A percentile compares a stretch with the other conserved stretches of the same genome.
Evolutionary conservation across 2,797 vertebrate species (phyloP).

Genomic region (Botia kubotai): DNA sequence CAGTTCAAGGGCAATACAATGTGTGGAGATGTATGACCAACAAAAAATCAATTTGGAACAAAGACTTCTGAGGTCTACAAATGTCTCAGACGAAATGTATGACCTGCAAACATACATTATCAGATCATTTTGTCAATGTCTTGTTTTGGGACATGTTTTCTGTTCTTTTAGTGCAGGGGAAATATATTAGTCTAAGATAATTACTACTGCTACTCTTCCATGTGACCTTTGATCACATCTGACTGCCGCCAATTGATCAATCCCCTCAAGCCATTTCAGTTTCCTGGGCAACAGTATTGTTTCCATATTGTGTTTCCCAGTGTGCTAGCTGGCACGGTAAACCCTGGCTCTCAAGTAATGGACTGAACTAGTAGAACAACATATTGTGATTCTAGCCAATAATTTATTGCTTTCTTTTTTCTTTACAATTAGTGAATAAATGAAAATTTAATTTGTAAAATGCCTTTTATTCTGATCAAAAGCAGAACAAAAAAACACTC

Average conservation of each 20-base stretch:
- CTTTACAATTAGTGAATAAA: neutral
- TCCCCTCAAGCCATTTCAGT: slow-evolving; percentile 1
- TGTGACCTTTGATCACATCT: slow-evolving; percentile 11
- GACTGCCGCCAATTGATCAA: slow-evolving; percentile 2
- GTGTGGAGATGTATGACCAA: too few relatives aligned
- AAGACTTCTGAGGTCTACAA: neutral
- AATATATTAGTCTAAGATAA: slow-evolving; percentile 1
- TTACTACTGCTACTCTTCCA: neutral
- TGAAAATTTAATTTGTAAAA: neutral
- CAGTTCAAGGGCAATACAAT: neutral
- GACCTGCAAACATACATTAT: neutral
- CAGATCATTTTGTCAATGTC: slow-evolving; percentile 2
- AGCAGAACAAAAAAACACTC: neutral
- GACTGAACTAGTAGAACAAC: neutral
- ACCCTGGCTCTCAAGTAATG: slow-evolving; percentile 3
- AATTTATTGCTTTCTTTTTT: neutral
- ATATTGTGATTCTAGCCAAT: neutral
- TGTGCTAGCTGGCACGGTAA: neutral
- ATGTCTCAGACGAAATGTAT: neutral
- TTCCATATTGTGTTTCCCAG: neutral
- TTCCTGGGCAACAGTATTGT: slow-evolving; percentile 5
- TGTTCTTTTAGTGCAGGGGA: neutral
- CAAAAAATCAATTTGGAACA: neutral
- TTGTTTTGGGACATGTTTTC: neutral
- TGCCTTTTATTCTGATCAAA: neutral